Conservation (phyloP, 2,113 vertebrate genomes). For the Cnemophilus loriae region DNA sequence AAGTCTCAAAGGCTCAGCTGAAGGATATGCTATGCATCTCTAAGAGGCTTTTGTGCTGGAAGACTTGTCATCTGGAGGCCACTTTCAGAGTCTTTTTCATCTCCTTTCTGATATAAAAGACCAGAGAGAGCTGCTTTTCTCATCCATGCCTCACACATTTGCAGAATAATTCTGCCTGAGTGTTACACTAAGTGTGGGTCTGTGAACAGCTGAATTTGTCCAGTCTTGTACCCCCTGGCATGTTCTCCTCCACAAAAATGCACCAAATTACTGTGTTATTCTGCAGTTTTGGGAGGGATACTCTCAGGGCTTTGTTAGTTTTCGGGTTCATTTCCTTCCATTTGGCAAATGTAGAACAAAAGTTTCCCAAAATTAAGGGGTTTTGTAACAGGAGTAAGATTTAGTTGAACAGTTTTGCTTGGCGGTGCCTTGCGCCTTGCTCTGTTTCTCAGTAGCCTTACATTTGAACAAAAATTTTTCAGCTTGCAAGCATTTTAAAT, state of each 20-base stretch:
- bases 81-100: background rate
- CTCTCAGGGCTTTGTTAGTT: background rate
- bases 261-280: background rate
- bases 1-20: background rate
- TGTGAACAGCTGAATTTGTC: rapidly evolving
- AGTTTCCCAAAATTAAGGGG: background rate
- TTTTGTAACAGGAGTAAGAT: background rate
- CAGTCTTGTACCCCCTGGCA: background rate
- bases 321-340: background rate
- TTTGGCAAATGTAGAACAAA: background rate
- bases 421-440: background rate
- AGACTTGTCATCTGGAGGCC: background rate
- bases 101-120: background rate
- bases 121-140: background rate
- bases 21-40: background rate
- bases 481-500: background rate
- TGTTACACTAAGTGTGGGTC: background rate
- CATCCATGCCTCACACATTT: background rate
- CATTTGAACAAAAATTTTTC: background rate
- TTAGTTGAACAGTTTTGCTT: background rate
- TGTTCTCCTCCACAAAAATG: background rate
- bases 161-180: background rate
- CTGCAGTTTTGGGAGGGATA: background rate
- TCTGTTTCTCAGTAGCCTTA: background rate
- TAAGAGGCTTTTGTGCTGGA: background rate